These are phyloP conservation scores for Oncorhynchus nerka DNA, from an alignment of 2,113 vertebrate species.

Conservation along the genomic window DNA sequence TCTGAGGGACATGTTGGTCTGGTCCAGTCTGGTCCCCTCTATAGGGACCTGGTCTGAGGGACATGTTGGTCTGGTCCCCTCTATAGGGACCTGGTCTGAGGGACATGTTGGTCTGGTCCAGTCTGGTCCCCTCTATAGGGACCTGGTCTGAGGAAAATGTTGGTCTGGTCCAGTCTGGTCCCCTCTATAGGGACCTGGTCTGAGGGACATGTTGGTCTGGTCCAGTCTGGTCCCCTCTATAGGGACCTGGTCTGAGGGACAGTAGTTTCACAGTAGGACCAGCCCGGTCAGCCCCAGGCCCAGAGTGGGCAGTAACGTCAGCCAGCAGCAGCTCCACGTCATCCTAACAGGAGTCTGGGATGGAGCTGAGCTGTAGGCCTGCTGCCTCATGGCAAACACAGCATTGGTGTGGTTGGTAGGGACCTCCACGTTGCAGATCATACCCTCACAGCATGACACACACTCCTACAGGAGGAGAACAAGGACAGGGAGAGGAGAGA, in stretches of 20 bases:
- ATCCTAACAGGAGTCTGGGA: background rate
- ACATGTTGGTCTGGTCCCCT: no score
- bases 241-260: background rate
- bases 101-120: no score
- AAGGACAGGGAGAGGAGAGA: background rate
- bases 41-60: no score
- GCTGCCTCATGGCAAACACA: conserved; percentile 57
- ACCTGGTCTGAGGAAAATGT: no score
- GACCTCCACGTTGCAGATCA: conserved; percentile 86
- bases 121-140: no score
- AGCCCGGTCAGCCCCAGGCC: background rate
- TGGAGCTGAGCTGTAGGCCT: conserved; percentile 57
- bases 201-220: background rate
- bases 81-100: no score
- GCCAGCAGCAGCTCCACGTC: background rate
- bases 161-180: no score
- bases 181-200: no score
- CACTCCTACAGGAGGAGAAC: conserved; percentile 73
- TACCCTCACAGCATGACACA: conserved; percentile 87
- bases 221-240: no score
- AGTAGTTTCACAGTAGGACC: conserved; percentile 32
- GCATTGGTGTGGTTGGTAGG: conserved; percentile 87
- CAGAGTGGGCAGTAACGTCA: conserved; percentile 14
- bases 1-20: no score
- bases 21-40: no score